A percentile compares a stretch with the other conserved stretches of the same genome.
Conservation (phyloP, 2,113 vertebrate genomes). For the Tetraodon nigroviridis region DNA sequence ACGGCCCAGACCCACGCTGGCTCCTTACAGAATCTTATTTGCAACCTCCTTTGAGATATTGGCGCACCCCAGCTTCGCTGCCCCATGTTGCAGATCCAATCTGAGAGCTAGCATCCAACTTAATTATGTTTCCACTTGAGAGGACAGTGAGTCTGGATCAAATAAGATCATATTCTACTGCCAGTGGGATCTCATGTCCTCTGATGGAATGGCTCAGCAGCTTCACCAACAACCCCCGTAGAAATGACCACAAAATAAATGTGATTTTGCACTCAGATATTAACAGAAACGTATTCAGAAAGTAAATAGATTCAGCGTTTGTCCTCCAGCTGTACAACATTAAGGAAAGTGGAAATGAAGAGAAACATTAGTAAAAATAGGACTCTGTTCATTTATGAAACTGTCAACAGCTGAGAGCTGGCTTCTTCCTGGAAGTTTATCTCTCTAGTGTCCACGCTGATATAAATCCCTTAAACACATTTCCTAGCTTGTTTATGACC, state of each 20-base stretch:
- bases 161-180: constrained; percentile 27
- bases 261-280: neutral
- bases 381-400: constrained; percentile 6
- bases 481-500: too few relatives aligned
- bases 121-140: constrained; percentile 43
- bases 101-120: constrained; percentile 20
- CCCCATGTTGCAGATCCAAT: constrained; percentile 26
- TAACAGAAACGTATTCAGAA: neutral
- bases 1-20: constrained; percentile 15
- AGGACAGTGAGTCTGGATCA: constrained; percentile 29
- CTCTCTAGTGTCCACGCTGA: too few relatives aligned
- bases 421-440: too few relatives aligned
- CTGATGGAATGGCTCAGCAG: constrained; percentile 12
- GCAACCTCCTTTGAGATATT: constrained; percentile 24
- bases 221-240: neutral
- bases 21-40: constrained; percentile 33
- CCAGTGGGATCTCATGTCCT: constrained; percentile 25
- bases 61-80: constrained; percentile 22
- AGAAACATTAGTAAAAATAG: constrained; percentile 20
- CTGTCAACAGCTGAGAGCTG: neutral
- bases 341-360: neutral
- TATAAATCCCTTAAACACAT: too few relatives aligned
- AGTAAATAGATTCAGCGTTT: constrained; percentile 1
- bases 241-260: neutral
- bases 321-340: neutral